A percentile compares a stretch with the other conserved stretches of the same genome.
Evolutionary conservation across 2,797 vertebrate species (phyloP).

Genomic region (Benthosema pterotum): DNA sequence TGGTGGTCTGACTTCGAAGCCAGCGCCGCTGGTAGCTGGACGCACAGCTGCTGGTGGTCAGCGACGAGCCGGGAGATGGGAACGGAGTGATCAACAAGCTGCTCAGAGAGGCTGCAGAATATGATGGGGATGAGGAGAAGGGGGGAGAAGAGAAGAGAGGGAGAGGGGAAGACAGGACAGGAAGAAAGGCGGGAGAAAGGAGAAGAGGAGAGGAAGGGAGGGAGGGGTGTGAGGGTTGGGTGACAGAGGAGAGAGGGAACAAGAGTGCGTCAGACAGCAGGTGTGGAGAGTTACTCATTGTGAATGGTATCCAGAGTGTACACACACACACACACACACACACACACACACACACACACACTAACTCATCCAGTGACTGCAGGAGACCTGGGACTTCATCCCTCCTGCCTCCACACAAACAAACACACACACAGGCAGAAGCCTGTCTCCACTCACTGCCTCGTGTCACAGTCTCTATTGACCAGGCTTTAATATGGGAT

Average conservation of each 20-base stretch:
- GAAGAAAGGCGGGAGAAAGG: not conserved
- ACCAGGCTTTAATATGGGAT: slow-evolving; percentile 25
- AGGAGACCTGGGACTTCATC: too few relatives aligned
- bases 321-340: slow-evolving; percentile 13
- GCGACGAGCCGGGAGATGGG: slow-evolving; percentile 94
- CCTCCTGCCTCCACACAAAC: not conserved
- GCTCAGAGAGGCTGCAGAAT: slow-evolving; percentile 90
- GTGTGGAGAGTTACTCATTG: slow-evolving; percentile 32
- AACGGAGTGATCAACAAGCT: slow-evolving; percentile 96
- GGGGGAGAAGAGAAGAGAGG: not conserved
- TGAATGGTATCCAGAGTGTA: slow-evolving; percentile 19
- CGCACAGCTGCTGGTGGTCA: slow-evolving; percentile 95
- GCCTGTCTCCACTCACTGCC: not conserved
- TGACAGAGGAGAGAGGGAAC: slow-evolving; percentile 32
- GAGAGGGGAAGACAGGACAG: not conserved
- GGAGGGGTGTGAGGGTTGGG: slow-evolving; percentile 12
- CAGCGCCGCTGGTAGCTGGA: slow-evolving; percentile 98
- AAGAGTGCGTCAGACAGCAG: slow-evolving; percentile 47
- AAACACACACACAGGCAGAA: not conserved
- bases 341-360: slow-evolving; percentile 12
- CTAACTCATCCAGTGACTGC: not conserved
- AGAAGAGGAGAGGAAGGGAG: not conserved
- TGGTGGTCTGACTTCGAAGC: slow-evolving; percentile 98
- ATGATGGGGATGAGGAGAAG: slow-evolving; percentile 26
- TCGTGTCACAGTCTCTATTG: not conserved